These are phyloP conservation scores for Andrena fulva DNA, from an alignment of 2,888 invertebrate genomes.

Conservation along the genomic window DNA sequence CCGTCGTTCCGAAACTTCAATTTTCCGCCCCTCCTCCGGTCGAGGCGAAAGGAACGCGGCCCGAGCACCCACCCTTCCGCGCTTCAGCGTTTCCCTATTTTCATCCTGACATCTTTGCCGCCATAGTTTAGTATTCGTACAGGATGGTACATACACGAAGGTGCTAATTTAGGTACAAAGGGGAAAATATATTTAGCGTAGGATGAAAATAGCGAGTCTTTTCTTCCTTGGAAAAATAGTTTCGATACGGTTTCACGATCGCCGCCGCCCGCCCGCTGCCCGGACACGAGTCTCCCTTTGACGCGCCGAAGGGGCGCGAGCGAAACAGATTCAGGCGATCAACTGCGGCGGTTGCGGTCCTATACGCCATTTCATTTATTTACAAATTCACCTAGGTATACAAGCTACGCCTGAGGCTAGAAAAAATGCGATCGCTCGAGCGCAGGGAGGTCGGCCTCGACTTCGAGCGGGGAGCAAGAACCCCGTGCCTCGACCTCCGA, in stretches of 20 bases:
- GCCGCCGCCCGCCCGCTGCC: not conserved
- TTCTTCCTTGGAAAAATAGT: constrained; percentile 54
- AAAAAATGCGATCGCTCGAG: constrained; percentile 71
- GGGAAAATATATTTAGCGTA: constrained; percentile 52
- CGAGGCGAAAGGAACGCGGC: not conserved
- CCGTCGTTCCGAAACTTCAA: not conserved
- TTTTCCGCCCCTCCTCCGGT: not conserved
- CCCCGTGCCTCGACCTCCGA: constrained; percentile 4
- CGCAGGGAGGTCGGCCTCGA: constrained; percentile 51
- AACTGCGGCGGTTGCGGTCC: constrained; percentile 49
- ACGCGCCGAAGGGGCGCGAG: constrained; percentile 10
- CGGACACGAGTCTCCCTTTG: not conserved
- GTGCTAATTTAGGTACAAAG: constrained; percentile 51
- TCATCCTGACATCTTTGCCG: constrained; percentile 38
- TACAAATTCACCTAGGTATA: constrained; percentile 71
- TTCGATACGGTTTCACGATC: constrained; percentile 35
- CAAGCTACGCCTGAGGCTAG: constrained; percentile 70
- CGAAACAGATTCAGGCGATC: constrained; percentile 10
- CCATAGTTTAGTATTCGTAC: not conserved
- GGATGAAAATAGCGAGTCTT: constrained; percentile 61
- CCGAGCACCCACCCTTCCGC: not conserved
- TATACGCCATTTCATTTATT: constrained; percentile 49
- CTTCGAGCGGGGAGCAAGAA: not conserved
- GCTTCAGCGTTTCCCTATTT: constrained; percentile 14
- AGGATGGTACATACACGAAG: constrained; percentile 21